Evolutionary conservation across 1,140 invertebrate genomes (phyloP).

Genomic region (Pseudomyrmex pallidus): DNA sequence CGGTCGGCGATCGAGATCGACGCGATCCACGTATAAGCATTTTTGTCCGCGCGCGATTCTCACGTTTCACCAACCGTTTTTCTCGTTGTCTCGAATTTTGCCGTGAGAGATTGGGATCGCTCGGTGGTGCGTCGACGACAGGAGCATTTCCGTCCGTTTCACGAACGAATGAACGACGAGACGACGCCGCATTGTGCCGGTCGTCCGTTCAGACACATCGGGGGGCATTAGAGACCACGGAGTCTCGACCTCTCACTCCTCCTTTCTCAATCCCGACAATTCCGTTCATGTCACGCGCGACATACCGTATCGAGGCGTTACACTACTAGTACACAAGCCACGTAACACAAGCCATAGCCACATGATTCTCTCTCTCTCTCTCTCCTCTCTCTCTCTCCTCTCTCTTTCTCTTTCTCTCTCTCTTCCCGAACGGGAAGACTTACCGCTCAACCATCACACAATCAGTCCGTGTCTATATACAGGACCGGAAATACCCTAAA

Average conservation of each 20-base stretch:
- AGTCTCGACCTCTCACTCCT: no score
- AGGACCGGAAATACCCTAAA: conserved; percentile 71
- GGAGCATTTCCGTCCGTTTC: background rate
- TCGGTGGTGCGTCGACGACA: conserved; percentile 24
- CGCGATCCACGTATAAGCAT: conserved; percentile 12
- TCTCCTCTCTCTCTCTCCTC: no score
- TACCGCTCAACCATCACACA: conserved; percentile 31
- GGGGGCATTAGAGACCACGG: background rate
- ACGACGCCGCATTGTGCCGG: background rate
- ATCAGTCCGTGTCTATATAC: conserved; percentile 41
- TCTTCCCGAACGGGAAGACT: conserved; percentile 9
- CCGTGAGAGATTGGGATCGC: conserved; percentile 12
- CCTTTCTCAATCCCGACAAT: background rate
- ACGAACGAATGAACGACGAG: conserved; percentile 18
- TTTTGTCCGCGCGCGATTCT: conserved; percentile 38
- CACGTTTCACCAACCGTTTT: conserved; percentile 20
- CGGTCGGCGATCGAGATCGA: conserved; percentile 7
- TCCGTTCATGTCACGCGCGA: conserved; percentile 58
- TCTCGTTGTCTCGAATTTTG: conserved; percentile 27
- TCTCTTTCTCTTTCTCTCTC: no score
- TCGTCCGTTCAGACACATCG: conserved; percentile 5
- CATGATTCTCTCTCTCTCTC: conserved; percentile 9
- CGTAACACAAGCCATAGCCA: conserved; percentile 41
- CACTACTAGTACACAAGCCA: conserved; percentile 44
- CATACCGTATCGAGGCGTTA: conserved; percentile 29